Base-by-base conservation (phyloP, 1,140 invertebrate genomes). In the Temnothorax nylanderi region DNA sequence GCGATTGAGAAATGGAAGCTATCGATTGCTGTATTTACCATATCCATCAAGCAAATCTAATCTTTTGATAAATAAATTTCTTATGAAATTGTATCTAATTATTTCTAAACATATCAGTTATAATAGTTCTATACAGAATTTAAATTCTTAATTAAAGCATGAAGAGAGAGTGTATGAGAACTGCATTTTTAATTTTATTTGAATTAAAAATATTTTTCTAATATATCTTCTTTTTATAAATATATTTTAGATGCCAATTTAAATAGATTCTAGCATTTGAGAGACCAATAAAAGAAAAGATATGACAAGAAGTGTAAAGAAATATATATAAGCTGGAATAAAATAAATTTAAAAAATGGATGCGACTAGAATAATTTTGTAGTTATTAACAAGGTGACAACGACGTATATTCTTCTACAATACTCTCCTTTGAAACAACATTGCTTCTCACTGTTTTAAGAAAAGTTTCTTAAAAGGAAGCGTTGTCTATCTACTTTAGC, bases 1-100 rank as follows among this genome's bases (percentile, higher is more conserved):
- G 21, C 13, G 34, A 67, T 80, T 80, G n/a, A 80, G 44, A 67
- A 54, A 80, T 26, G 34, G 13, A 37, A 41, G 34, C n/a, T 62
- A 62, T 62, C 58, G 44, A 54, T 56, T 67, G 34, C 13, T 11
- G 32, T n/a, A 41, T 41, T 41, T 41, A 41, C 6, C 47, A 47
- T n/a, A 34, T 80, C 6, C 65, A 67, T 0, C 13, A 18, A 18
- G 34, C n/a, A 37, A 41, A 69, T 54, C 41, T 11, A 41, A 41
- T 41, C 3, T 34, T 58, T 56, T 5, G 13, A 72, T 58, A 37
- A 62, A 51, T 67, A 51, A 16, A 54, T 41, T 69, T 13, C 2
- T 34, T 58, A 26, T 26, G 26, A 26, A 26, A 26, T 26, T 34
- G 21, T 21, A 16, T 18, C 2, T 11, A 72, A 72, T 58, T 44